Percentiles rank a stretch among this genome's conserved stretches.
Evolutionary conservation across 2,888 invertebrate species (phyloP).

Genomic region (Hirtodrosophila alboralis): DNA sequence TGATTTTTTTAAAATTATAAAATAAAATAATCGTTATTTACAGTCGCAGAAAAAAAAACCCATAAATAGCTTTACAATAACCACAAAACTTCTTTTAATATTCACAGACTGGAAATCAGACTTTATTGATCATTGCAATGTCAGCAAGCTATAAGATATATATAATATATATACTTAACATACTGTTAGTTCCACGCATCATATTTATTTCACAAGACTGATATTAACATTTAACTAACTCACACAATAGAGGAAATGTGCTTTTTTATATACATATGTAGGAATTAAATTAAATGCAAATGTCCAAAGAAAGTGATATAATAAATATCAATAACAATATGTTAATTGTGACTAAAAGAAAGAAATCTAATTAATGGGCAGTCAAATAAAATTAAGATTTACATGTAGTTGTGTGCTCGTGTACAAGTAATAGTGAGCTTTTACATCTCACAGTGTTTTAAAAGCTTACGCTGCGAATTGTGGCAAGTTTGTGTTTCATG

Average conservation of each 20-base stretch:
- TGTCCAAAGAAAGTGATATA: too few relatives aligned
- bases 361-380: not conserved
- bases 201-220: slow-evolving; percentile 37
- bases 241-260: not conserved
- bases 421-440: not conserved
- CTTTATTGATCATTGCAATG: slow-evolving; percentile 77
- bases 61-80: too few relatives aligned
- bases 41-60: too few relatives aligned
- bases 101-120: slow-evolving; percentile 79
- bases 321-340: too few relatives aligned
- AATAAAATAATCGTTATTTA: too few relatives aligned
- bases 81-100: too few relatives aligned
- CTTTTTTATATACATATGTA: not conserved
- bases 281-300: not conserved
- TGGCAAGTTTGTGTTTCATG: slow-evolving; percentile 3
- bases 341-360: too few relatives aligned
- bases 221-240: slow-evolving; percentile 4
- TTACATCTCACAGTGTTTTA: not conserved
- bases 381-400: not conserved
- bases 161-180: too few relatives aligned
- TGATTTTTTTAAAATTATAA: too few relatives aligned
- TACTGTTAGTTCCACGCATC: slow-evolving; percentile 1
- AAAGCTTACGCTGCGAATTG: not conserved
- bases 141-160: slow-evolving; percentile 46
- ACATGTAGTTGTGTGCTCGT: not conserved